Conservation (phyloP, 2,888 invertebrate species). For the Cotesia congregata region DNA sequence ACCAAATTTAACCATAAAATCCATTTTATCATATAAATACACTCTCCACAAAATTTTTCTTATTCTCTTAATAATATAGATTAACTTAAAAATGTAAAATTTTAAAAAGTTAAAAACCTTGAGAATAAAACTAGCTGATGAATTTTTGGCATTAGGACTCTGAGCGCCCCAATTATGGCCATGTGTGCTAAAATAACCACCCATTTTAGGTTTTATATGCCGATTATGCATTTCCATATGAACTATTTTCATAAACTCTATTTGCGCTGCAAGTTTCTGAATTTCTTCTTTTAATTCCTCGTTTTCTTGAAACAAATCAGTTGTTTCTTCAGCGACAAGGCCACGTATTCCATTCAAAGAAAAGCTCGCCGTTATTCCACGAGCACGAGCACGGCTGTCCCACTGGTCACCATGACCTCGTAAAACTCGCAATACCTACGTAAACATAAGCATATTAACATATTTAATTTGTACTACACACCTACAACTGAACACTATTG, state of each 20-base stretch:
- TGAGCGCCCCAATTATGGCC: conserved; percentile 58
- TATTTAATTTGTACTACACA: background rate
- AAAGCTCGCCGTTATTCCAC: conserved; percentile 88
- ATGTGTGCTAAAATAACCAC: conserved; percentile 82
- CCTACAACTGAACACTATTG: background rate
- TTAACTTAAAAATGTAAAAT: background rate
- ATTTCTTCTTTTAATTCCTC: conserved; percentile 94
- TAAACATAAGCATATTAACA: background rate
- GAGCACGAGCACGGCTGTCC: conserved; percentile 87
- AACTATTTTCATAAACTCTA: conserved; percentile 94
- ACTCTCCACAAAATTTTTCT: background rate
- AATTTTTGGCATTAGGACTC: conserved; percentile 61
- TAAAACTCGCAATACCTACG: conserved; percentile 83
- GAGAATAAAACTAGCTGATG: conserved; percentile 61
- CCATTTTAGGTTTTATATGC: conserved; percentile 86
- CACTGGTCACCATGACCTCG: conserved; percentile 91
- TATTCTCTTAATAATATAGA: no score
- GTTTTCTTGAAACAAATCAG: conserved; percentile 90
- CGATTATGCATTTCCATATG: conserved; percentile 95
- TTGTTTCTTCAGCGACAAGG: conserved; percentile 85
- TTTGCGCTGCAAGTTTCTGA: conserved; percentile 90
- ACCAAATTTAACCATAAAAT: no score
- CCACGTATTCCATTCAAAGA: conserved; percentile 87
- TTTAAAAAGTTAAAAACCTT: conserved; percentile 56
- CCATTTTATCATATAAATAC: background rate